These are phyloP conservation scores for Alcis repandata DNA, from an alignment of 2,888 invertebrate species.

Conservation along the genomic window DNA sequence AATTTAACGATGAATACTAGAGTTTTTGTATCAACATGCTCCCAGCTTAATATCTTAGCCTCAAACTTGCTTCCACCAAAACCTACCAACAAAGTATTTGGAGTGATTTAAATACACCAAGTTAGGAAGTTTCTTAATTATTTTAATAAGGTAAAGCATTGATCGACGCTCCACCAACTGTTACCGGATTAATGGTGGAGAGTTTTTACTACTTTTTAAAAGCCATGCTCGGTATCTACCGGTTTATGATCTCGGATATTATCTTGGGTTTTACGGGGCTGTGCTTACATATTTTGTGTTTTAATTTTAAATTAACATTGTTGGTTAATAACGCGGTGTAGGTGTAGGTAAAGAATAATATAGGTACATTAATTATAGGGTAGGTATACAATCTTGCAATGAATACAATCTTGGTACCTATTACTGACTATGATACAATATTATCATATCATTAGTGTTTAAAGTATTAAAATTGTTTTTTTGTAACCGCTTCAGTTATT, in stretches of 20 bases:
- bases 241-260: slow-evolving; percentile 59
- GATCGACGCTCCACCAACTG: slow-evolving; percentile 74
- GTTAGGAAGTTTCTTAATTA: slow-evolving; percentile 64
- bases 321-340: slow-evolving; percentile 10
- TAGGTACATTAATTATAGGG: too few species aligned
- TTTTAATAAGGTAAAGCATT: slow-evolving; percentile 65
- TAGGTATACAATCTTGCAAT: too few species aligned
- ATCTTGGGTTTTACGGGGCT: slow-evolving; percentile 60
- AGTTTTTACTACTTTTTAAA: slow-evolving; percentile 83
- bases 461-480: too few species aligned
- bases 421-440: too few species aligned
- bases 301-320: slow-evolving; percentile 47
- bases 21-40: too few species aligned
- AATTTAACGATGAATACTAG: too few species aligned
- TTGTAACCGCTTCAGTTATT: too few species aligned
- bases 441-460: too few species aligned
- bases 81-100: slow-evolving; percentile 40
- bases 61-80: slow-evolving; percentile 4
- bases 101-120: slow-evolving; percentile 52
- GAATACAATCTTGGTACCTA: too few species aligned
- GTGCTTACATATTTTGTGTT: slow-evolving; percentile 53
- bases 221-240: slow-evolving; percentile 57
- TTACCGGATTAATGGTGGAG: slow-evolving; percentile 70
- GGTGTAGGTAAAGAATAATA: not conserved
- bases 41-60: not conserved